Conservation (phyloP, 2,113 vertebrate species). For the Pandion haliaetus region DNA sequence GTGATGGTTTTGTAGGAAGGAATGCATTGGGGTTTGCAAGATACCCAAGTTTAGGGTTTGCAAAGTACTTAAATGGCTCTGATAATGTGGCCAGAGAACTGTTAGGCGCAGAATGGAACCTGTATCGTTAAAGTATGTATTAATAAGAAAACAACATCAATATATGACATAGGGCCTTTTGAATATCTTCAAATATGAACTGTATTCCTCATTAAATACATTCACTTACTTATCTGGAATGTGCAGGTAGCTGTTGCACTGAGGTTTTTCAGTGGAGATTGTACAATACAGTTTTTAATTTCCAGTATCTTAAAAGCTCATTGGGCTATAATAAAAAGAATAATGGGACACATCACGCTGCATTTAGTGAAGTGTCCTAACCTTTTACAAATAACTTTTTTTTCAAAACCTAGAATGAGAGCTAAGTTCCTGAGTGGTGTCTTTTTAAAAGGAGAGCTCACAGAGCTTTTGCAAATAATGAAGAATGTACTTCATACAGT, state of each 20-base stretch:
- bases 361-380: not conserved
- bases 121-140: accelerated
- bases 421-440: not conserved
- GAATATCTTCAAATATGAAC: not conserved
- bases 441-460: not conserved
- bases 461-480: not conserved
- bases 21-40: not conserved
- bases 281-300: not conserved
- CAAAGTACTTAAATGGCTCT: not conserved
- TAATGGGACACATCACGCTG: not conserved
- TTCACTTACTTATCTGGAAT: not conserved
- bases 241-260: not conserved
- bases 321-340: not conserved
- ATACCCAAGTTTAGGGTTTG: not conserved
- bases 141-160: not conserved
- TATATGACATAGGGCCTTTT: not conserved
- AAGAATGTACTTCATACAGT: not conserved
- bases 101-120: not conserved
- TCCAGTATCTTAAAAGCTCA: not conserved
- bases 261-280: not conserved
- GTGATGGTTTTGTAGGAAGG: not conserved
- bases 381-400: not conserved
- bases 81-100: not conserved
- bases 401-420: not conserved
- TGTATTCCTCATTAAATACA: not conserved